A percentile compares a stretch with the other conserved stretches of the same genome.
Evolutionary conservation across 2,888 invertebrate genomes (phyloP).

Genomic region (Hirtodrosophila alboralis): DNA sequence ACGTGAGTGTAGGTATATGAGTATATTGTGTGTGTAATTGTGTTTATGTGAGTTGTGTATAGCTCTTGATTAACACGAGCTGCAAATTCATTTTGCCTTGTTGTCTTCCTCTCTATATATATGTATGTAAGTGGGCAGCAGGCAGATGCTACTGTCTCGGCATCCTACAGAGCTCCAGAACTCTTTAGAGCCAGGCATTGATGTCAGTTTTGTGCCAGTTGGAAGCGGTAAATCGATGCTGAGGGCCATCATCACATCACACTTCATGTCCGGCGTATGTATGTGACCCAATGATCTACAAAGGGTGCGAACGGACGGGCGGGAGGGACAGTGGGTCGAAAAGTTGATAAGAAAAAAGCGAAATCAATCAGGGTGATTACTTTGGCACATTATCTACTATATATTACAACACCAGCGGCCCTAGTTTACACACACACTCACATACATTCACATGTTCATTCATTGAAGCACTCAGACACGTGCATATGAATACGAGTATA

Average conservation of each 20-base stretch:
- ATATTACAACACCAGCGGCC: conserved; percentile 22
- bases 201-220: conserved; percentile 60
- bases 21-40: conserved; percentile 18
- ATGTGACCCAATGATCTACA: conserved; percentile 74
- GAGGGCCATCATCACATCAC: conserved; percentile 55
- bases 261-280: conserved; percentile 5
- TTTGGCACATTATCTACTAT: conserved; percentile 39
- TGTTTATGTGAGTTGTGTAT: conserved; percentile 53
- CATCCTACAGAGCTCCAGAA: conserved; percentile 17
- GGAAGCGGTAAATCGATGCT: conserved; percentile 71
- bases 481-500: background rate
- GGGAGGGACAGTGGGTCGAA: conserved; percentile 19
- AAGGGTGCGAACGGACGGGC: conserved; percentile 58
- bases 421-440: conserved; percentile 31
- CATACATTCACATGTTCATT: conserved; percentile 26
- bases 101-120: conserved; percentile 34
- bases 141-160: conserved; percentile 20
- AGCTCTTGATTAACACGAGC: conserved; percentile 76
- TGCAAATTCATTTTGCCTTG: conserved; percentile 79
- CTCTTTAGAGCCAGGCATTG: background rate
- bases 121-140: conserved; percentile 33
- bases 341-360: conserved; percentile 51
- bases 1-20: background rate
- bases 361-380: conserved; percentile 63
- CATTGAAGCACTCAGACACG: conserved; percentile 37